A percentile compares a stretch with the other conserved stretches of the same genome.
Evolutionary conservation across 2,888 invertebrate genomes (phyloP).

Genomic region (Conops quadrifasciatus): DNA sequence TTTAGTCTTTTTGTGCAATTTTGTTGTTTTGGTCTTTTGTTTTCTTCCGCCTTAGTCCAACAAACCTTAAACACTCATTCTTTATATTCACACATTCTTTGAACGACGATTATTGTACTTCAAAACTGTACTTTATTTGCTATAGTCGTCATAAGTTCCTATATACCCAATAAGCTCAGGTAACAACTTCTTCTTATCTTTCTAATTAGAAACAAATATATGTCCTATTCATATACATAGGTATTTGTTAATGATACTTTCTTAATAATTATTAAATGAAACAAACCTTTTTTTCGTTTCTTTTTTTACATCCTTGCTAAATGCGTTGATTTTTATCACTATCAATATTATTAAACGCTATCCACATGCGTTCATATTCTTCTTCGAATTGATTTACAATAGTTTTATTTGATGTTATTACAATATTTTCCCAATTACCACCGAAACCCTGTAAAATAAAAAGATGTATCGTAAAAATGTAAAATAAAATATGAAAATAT

Average conservation of each 20-base stretch:
- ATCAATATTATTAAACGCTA: constrained; percentile 43
- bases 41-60: neutral
- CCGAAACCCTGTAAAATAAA: constrained; percentile 51
- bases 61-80: neutral
- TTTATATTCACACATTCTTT: no score
- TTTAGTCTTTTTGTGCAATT: neutral
- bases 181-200: no score
- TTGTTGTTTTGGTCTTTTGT: neutral
- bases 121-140: no score
- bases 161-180: no score
- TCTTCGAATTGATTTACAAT: constrained; percentile 48
- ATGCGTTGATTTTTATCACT: no score
- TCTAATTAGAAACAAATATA: no score
- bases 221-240: no score
- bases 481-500: neutral
- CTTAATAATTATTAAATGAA: neutral
- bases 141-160: no score
- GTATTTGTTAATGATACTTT: no score
- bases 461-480: neutral
- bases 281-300: constrained; percentile 10
- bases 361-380: constrained; percentile 62
- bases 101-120: no score
- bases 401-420: constrained; percentile 52
- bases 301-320: neutral
- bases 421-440: constrained; percentile 61